These are phyloP conservation scores for Toxotes lorentzi DNA, from an alignment of 2,797 vertebrate genomes.

Conservation along the genomic window DNA sequence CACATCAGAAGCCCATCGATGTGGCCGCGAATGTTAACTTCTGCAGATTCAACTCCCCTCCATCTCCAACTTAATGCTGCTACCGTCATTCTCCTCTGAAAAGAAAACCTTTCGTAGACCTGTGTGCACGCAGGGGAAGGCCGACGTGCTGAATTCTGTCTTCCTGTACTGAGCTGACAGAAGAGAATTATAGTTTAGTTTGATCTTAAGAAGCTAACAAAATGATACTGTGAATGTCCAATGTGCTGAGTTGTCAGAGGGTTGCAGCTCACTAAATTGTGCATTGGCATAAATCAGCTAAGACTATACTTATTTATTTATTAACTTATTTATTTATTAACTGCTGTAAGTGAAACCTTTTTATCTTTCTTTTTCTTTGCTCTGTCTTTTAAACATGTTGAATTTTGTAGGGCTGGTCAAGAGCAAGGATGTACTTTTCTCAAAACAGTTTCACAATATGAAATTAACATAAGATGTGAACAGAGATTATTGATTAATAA, in stretches of 20 bases:
- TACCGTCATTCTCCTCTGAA: conserved; percentile 19
- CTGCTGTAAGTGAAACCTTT: conserved; percentile 10
- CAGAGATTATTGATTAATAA: neutral
- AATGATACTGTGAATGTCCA: conserved; percentile 23
- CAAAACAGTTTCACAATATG: conserved; percentile 4
- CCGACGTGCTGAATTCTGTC: conserved; percentile 26
- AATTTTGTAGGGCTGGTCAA: neutral
- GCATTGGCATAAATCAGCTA: conserved; percentile 19
- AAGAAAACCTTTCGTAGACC: conserved; percentile 43
- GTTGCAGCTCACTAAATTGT: conserved; percentile 28
- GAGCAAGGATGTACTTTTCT: neutral
- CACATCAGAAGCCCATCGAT: conserved; percentile 68
- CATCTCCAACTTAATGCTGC: conserved; percentile 44
- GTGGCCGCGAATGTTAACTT: conserved; percentile 71
- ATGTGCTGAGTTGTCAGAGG: conserved; percentile 49
- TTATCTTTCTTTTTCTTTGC: conserved; percentile 19
- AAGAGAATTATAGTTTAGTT: conserved; percentile 25
- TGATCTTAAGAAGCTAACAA: conserved; percentile 34
- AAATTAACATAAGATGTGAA: neutral
- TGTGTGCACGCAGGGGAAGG: conserved; percentile 17
- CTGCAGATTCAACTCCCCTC: conserved; percentile 46
- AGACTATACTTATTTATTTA: conserved; percentile 29
- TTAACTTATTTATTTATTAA: too few species aligned
- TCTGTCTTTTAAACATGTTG: conserved; percentile 8
- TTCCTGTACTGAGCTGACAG: conserved; percentile 25